Conservation (phyloP, 2,888 invertebrate genomes). For the Phlogophora meticulosa region DNA sequence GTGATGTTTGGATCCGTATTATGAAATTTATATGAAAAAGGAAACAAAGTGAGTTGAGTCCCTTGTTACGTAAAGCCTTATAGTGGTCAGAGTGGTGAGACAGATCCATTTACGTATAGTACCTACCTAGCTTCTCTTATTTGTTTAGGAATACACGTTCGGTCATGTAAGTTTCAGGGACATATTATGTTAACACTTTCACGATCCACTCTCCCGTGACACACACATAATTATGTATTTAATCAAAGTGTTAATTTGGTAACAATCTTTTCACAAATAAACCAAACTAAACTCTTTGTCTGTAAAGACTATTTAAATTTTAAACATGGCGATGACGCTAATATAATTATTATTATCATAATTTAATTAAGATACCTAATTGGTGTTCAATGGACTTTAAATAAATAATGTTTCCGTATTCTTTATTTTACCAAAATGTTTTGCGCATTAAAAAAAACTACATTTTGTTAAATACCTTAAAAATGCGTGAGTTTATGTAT, state of each 20-base stretch:
- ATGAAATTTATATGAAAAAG: slow-evolving; percentile 68
- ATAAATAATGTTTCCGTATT: too few relatives aligned
- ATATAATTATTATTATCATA: neutral
- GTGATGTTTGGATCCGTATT: slow-evolving; percentile 68
- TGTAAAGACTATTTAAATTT: neutral
- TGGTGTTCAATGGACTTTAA: neutral
- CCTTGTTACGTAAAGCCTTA: slow-evolving; percentile 59
- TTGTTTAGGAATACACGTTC: slow-evolving; percentile 12
- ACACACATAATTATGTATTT: too few relatives aligned
- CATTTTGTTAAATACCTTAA: too few relatives aligned
- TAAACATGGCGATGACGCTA: too few relatives aligned
- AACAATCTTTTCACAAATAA: neutral
- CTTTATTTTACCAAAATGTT: too few relatives aligned
- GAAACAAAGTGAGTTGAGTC: slow-evolving; percentile 63
- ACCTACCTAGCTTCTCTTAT: slow-evolving; percentile 29
- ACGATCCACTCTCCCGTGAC: neutral
- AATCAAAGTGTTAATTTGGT: neutral
- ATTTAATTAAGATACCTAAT: neutral
- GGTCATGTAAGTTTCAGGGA: slow-evolving; percentile 4
- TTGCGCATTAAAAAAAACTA: too few relatives aligned
- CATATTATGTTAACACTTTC: neutral
- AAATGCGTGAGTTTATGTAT: too few relatives aligned
- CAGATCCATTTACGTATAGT: slow-evolving; percentile 53
- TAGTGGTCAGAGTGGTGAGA: slow-evolving; percentile 60
- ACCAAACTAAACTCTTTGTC: neutral